phyloP scores from a whole-genome alignment of 1,140 invertebrate genomes.

The Hyles euphorbiae region DNA sequence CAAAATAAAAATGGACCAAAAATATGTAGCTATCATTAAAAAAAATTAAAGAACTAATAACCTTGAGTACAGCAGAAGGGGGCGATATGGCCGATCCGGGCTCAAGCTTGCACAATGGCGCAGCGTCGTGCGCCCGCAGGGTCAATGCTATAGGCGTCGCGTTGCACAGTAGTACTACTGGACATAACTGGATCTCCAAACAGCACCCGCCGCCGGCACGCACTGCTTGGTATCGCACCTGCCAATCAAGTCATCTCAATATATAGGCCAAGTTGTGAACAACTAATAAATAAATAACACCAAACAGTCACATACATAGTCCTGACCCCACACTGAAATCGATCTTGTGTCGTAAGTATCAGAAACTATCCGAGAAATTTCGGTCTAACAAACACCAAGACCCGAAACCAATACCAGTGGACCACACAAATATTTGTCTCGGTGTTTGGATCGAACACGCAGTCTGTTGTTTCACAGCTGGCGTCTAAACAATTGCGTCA shows the following conservation, averaged over 20 bases:
- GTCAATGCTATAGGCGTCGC: conserved; percentile 41
- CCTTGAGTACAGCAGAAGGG: conserved; percentile 36
- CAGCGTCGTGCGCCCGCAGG: conserved; percentile 49
- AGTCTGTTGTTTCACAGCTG: background rate
- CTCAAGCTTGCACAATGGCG: conserved; percentile 52
- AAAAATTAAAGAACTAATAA: conserved; percentile 3
- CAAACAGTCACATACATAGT: too few species aligned
- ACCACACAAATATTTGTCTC: too few species aligned
- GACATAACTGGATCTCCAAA: conserved; percentile 39
- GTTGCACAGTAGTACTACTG: conserved; percentile 50
- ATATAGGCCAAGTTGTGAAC: too few species aligned
- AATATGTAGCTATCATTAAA: too few species aligned
- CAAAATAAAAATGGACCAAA: too few species aligned
- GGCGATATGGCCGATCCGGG: conserved; percentile 42
- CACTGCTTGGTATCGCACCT: conserved; percentile 47
- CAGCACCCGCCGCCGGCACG: conserved; percentile 49
- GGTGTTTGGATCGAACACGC: background rate
- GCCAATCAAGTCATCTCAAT: background rate
- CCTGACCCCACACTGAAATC: too few species aligned
- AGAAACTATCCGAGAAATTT: too few species aligned
- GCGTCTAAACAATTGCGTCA: too few species aligned
- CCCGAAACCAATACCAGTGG: too few species aligned
- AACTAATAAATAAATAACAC: too few species aligned
- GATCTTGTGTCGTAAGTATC: too few species aligned
- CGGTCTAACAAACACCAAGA: too few species aligned